Evolutionary conservation across 2,888 invertebrate species (phyloP).

Genomic region (Limulus polyphemus): DNA sequence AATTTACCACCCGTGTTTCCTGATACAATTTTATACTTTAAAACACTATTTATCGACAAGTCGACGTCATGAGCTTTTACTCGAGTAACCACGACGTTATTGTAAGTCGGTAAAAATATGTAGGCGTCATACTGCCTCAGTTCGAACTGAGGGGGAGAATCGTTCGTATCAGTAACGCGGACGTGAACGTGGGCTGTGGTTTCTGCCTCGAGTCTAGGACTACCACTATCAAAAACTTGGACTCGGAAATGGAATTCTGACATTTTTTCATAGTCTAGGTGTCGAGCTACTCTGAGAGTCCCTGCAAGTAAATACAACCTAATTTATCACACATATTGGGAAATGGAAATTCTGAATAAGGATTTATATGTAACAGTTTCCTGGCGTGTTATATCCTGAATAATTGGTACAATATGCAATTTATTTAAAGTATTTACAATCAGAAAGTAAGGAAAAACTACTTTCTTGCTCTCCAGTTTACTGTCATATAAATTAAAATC

Average conservation of each 20-base stretch:
- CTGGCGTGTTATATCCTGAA: no score
- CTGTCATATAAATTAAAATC: no score
- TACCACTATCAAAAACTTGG: slow-evolving; percentile 68
- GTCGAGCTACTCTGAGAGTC: slow-evolving; percentile 60
- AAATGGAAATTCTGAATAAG: no score
- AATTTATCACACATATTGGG: no score
- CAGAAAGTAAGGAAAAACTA: no score
- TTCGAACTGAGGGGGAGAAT: slow-evolving; percentile 71
- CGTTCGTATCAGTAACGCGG: slow-evolving; percentile 66
- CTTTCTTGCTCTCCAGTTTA: no score
- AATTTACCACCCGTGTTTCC: slow-evolving; percentile 23
- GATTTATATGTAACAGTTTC: no score
- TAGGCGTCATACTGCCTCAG: slow-evolving; percentile 57
- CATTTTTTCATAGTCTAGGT: slow-evolving; percentile 65
- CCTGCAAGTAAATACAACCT: slow-evolving; percentile 40
- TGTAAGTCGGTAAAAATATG: slow-evolving; percentile 66
- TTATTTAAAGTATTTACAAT: no score
- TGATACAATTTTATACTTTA: slow-evolving; percentile 65
- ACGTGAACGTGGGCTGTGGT: slow-evolving; percentile 66
- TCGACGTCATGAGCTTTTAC: slow-evolving; percentile 62
- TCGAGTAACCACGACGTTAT: slow-evolving; percentile 50
- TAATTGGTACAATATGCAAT: no score
- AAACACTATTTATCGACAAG: slow-evolving; percentile 49
- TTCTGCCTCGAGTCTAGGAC: slow-evolving; percentile 64
- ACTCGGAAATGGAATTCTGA: slow-evolving; percentile 64